These are phyloP conservation scores for Lepidurus couesii DNA, from an alignment of 1,140 invertebrate species.

Conservation along the genomic window DNA sequence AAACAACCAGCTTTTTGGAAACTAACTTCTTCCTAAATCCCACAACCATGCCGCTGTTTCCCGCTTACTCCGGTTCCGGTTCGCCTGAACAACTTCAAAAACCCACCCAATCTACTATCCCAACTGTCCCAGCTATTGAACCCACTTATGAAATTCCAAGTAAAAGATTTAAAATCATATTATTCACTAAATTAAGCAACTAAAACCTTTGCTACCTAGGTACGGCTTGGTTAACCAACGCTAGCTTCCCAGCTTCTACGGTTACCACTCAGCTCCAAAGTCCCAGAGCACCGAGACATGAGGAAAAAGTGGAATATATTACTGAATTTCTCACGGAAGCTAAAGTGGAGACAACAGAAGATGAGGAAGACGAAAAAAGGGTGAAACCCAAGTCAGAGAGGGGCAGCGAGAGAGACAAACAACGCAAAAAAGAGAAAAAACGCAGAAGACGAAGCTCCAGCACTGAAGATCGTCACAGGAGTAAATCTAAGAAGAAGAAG, in stretches of 20 bases:
- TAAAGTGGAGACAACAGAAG: not conserved
- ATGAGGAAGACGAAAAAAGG: not conserved
- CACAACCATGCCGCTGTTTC: not conserved
- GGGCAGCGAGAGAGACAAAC: not conserved
- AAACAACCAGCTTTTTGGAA: not conserved
- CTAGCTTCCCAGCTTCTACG: not conserved
- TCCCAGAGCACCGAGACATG: not conserved
- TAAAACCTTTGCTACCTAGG: not conserved
- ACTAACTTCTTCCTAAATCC: not conserved
- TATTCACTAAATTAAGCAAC: too few species aligned
- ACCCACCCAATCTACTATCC: not conserved
- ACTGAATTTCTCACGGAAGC: not conserved
- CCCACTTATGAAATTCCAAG: not conserved
- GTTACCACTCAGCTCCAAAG: not conserved
- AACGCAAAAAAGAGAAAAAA: conserved; percentile 1
- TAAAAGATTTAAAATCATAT: not conserved
- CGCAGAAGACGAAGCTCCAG: not conserved
- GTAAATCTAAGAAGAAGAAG: not conserved
- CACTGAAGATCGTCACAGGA: not conserved
- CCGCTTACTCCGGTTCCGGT: not conserved
- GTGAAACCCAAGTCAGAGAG: not conserved
- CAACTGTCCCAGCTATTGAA: not conserved
- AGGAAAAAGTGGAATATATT: not conserved
- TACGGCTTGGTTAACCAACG: not conserved
- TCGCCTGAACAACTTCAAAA: not conserved